Evolutionary conservation across 2,797 vertebrate genomes (phyloP).

Genomic region (Balearica regulorum): DNA sequence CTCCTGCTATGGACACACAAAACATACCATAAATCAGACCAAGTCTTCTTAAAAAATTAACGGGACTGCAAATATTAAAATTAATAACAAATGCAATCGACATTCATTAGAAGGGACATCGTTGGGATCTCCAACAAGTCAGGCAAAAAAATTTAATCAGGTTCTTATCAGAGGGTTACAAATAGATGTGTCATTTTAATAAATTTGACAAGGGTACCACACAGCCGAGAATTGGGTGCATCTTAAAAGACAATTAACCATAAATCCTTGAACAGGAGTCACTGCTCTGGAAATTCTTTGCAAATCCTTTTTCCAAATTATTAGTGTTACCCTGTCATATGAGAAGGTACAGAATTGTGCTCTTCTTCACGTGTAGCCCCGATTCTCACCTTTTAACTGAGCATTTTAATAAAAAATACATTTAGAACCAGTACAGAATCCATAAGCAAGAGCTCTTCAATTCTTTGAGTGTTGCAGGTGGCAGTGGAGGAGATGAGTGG

Average conservation of each 20-base stretch:
- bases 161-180: slow-evolving; percentile 6
- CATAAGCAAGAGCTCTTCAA: neutral
- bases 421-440: neutral
- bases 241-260: neutral
- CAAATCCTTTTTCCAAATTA: neutral
- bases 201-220: neutral
- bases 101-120: neutral
- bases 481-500: neutral
- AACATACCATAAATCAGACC: neutral
- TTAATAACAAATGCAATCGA: neutral
- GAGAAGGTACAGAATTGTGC: neutral
- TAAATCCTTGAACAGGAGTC: neutral
- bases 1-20: neutral
- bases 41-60: neutral
- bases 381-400: neutral
- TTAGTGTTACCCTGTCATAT: neutral
- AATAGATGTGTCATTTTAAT: slow-evolving; percentile 9
- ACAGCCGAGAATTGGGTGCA: neutral
- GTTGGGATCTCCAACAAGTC: neutral
- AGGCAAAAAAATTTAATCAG: slow-evolving; percentile 36
- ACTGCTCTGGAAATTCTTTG: neutral
- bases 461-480: neutral
- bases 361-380: neutral
- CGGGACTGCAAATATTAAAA: neutral
- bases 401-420: neutral